Evolutionary conservation across 2,797 vertebrate genomes (phyloP).

Genomic region (Danio kyathit): DNA sequence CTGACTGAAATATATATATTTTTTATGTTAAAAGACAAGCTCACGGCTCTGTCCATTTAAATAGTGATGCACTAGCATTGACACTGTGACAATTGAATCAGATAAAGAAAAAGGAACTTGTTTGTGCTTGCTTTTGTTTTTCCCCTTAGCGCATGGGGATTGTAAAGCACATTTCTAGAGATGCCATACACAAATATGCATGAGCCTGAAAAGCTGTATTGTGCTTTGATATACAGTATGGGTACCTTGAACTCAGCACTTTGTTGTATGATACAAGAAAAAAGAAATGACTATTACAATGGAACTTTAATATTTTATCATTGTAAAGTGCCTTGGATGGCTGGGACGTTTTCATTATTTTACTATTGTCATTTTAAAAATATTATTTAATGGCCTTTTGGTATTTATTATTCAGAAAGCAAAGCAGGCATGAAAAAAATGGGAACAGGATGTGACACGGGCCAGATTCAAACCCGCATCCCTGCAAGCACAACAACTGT

Average conservation of each 20-base stretch:
- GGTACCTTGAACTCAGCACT: not conserved
- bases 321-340: not conserved
- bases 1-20: not conserved
- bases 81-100: not conserved
- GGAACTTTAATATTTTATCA: not conserved
- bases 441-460: not conserved
- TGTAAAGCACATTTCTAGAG: not conserved
- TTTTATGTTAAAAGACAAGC: slow-evolving; percentile 5
- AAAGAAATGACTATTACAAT: not conserved
- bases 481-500: slow-evolving; percentile 2
- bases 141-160: not conserved
- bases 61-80: not conserved
- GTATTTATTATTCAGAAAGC: not conserved
- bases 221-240: not conserved
- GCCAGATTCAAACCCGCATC: not conserved
- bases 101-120: not conserved
- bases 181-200: not conserved
- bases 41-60: not conserved
- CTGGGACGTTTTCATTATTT: not conserved
- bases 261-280: not conserved
- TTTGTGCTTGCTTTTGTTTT: not conserved
- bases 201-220: not conserved
- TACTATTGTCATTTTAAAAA: too few species aligned
- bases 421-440: not conserved
- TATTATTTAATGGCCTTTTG: not conserved